Evolutionary conservation across 2,797 vertebrate genomes (phyloP).

Genomic region (Carapus acus): DNA sequence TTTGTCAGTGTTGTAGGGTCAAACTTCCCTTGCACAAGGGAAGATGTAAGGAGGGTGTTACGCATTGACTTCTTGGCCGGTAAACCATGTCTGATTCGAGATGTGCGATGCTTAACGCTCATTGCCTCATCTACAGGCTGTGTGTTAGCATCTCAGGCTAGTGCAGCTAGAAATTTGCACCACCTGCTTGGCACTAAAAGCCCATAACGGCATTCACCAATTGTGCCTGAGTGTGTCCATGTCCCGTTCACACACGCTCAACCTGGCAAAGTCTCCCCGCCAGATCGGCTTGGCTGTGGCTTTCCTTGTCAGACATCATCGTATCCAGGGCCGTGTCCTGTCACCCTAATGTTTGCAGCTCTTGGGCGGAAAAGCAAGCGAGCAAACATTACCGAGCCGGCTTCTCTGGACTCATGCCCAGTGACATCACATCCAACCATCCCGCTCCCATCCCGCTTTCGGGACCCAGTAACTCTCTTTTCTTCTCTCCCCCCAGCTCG

Average conservation of each 20-base stretch:
- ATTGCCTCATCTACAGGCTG: constrained; percentile 29
- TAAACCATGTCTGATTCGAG: constrained; percentile 44
- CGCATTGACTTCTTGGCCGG: constrained; percentile 27
- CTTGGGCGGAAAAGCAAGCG: constrained; percentile 42
- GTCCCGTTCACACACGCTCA: constrained; percentile 22
- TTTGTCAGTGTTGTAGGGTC: constrained; percentile 39
- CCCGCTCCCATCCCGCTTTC: constrained; percentile 37
- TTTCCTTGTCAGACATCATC: constrained; percentile 28
- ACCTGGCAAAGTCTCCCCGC: background rate
- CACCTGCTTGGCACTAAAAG: constrained; percentile 2
- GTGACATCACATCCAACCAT: constrained; percentile 49
- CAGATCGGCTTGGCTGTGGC: background rate
- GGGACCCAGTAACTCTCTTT: constrained; percentile 67
- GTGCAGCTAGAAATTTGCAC: background rate
- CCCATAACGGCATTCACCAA: constrained; percentile 32
- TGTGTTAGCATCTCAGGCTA: constrained; percentile 15
- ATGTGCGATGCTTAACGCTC: constrained; percentile 23
- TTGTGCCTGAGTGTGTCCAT: constrained; percentile 17
- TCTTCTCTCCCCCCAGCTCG: constrained; percentile 76
- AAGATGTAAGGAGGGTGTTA: constrained; percentile 6
- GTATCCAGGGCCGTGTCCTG: constrained; percentile 36
- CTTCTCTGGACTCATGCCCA: constrained; percentile 31
- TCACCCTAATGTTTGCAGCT: constrained; percentile 66
- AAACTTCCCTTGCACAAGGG: constrained; percentile 25
- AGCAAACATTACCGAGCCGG: constrained; percentile 61